Evolutionary conservation across 2,113 vertebrate genomes (phyloP), one percentile per base, ranked within the genome.

Genomic region (Andinoacara biseriatus): DNA sequence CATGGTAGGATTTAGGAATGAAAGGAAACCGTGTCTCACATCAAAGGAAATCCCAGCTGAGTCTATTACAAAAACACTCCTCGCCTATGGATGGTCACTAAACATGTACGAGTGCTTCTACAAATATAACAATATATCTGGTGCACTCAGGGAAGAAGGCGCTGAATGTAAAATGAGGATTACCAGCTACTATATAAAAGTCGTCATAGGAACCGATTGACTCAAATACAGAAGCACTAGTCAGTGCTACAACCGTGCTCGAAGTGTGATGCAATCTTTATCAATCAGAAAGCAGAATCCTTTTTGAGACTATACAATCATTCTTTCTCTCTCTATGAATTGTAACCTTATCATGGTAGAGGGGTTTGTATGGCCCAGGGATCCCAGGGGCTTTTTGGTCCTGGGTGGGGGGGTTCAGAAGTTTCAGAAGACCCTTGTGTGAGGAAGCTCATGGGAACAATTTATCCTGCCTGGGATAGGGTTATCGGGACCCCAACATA

Each of bases 241-340:
- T 88, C 86, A 77, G 78, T 84, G 83, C 80, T 82, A 81, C 74
- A 62, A 77, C 31, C 62, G 8, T 40, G 83, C 74, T 89, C 61
- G 65, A 10, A 49, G 63, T 22, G 14, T 57, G 88, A 86, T 62
- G 69, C 26, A 80, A 54, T 81, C 74, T 69, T 65, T 74, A 78
- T 77, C 40, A 10, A n/a, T 69, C 67, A 56, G 57, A 20, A 31
- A 52, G 17, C 10, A 69, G 15, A 29, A 52, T 49, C 14, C 8
- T 76, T 59, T 29, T 58, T 76, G 54, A 72, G 54, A 43, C 60
- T 60, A 76, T 60, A 38, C 63, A 54, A 76, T 56, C 61, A 61
- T 49, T 78, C 35, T 38, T 10, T 2, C 35, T 2, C 9, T 38
- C 35, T 38, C 35, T 2, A 10, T 38, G 35, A 38, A 10, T 38